Base-by-base conservation (phyloP, 2,113 vertebrate genomes). In the Equus quagga region DNA sequence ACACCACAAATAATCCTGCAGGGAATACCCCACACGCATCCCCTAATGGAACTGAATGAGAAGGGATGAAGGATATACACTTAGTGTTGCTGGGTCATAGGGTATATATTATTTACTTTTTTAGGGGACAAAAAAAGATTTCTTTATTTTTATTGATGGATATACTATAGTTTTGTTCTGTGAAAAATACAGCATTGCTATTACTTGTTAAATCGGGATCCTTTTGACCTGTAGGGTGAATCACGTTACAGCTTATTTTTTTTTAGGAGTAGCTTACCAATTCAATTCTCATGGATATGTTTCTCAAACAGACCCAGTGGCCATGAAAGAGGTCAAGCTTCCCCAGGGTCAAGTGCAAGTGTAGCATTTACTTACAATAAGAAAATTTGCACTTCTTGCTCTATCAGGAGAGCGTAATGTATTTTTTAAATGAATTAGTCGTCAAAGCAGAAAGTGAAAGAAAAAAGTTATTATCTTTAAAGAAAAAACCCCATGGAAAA, bases 361-460 rank as follows among this genome's bases (percentile, higher is more conserved):
- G 0, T 15, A 90, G 31, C 33, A 46, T 91, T 94, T 89, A 69
- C 51, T 44, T 31, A 33, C 41, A 94, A 4, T 44, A 84, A 72
- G 72, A 95, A 86, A 80, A 33, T 76, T 5, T 85, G n/a, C 36
- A 64, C n/a, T 70, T 56, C 33, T 91, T 79, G 9, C 31, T 94
- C 46, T 85, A 31, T 93, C 67, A 26, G 18, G 86, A 94, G 69
- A 93, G 19, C 14, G 49, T 23, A 81, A 70, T 91, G 18, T 81
- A 72, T 31, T 70, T 81, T 91, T 91, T 76, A 4, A 93, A 94
- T 67, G 51, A 96, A 70, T 81, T 87, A 56, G 23, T 95, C 84
- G 92, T 70, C 10, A 67, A 80, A 67, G 10, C 51, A 89, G 49
- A 94, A 76, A 86, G 64, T 56, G 5, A n/a, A 31, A 65, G 15